phyloP scores from a whole-genome alignment of 2,888 invertebrate species.

The Eudemis profundana region DNA sequence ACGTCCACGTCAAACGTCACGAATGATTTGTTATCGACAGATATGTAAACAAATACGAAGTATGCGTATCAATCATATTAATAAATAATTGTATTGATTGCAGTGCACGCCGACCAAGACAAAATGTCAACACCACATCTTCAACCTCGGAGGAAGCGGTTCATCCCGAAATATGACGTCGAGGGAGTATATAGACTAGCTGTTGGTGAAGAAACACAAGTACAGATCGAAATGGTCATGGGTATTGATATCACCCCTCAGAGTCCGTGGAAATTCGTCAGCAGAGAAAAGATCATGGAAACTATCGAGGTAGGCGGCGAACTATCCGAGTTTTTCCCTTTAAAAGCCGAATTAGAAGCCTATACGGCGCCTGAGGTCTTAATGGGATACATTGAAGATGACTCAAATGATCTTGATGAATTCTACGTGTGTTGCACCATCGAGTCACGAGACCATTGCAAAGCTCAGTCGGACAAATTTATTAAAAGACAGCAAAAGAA shows the following conservation, averaged over 20 bases:
- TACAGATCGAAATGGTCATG: conserved; percentile 86
- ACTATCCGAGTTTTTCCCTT: conserved; percentile 71
- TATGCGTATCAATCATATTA: not conserved
- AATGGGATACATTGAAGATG: conserved; percentile 88
- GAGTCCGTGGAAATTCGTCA: conserved; percentile 89
- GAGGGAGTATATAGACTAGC: conserved; percentile 84
- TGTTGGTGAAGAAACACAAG: conserved; percentile 85
- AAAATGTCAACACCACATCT: conserved; percentile 59
- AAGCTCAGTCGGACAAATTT: conserved; percentile 78
- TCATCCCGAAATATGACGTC: conserved; percentile 81
- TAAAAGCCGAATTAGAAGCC: conserved; percentile 70
- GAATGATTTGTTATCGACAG: not conserved
- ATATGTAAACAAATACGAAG: conserved; percentile 19
- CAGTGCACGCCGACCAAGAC: conserved; percentile 56
- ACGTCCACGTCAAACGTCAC: conserved; percentile 24
- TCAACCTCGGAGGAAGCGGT: conserved; percentile 71
- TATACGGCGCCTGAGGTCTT: conserved; percentile 79
- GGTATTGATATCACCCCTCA: conserved; percentile 89
- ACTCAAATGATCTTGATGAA: conserved; percentile 86
- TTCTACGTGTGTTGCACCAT: conserved; percentile 88
- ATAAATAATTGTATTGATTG: conserved; percentile 48
- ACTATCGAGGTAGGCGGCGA: conserved; percentile 85
- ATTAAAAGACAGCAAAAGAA: conserved; percentile 85
- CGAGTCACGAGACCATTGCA: conserved; percentile 83
- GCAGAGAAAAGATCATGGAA: conserved; percentile 86